A percentile compares a stretch with the other conserved stretches of the same genome.
Conservation (phyloP, 2,888 invertebrate genomes). For the Allacma fusca region DNA sequence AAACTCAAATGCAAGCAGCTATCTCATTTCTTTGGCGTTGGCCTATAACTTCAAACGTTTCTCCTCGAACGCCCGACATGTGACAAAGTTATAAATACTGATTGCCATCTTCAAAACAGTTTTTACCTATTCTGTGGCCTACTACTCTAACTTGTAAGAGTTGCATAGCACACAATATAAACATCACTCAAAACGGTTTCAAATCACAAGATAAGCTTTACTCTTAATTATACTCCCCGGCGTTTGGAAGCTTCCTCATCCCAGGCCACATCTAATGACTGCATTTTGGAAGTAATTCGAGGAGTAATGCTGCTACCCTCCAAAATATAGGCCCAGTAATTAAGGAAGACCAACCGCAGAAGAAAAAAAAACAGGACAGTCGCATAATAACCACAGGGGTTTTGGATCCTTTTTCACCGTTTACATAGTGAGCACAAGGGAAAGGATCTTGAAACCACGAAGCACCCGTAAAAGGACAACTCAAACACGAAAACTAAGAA, state of each 20-base stretch:
- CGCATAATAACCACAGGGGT: neutral
- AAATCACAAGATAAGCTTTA: neutral
- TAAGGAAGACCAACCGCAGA: slow-evolving; percentile 7
- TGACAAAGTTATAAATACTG: neutral
- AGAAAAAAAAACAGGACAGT: neutral
- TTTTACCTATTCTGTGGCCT: slow-evolving; percentile 23
- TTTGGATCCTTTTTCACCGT: slow-evolving; percentile 1
- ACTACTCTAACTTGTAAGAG: slow-evolving; percentile 15
- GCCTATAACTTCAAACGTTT: slow-evolving; percentile 22
- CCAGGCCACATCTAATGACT: neutral
- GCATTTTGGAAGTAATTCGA: neutral
- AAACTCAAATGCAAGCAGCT: neutral
- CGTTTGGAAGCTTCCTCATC: neutral
- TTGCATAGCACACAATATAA: neutral
- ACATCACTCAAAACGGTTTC: neutral
- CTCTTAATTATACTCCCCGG: neutral
- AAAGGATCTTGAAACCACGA: neutral
- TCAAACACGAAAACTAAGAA: neutral
- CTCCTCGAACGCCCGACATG: neutral
- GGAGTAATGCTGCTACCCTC: neutral
- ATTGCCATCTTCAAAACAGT: neutral
- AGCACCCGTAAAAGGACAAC: neutral
- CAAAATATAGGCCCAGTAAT: neutral
- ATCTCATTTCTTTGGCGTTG: slow-evolving; percentile 19
- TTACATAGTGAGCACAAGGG: neutral